phyloP scores from a whole-genome alignment of 2,797 vertebrate genomes.

The Sandelia bainsii region DNA sequence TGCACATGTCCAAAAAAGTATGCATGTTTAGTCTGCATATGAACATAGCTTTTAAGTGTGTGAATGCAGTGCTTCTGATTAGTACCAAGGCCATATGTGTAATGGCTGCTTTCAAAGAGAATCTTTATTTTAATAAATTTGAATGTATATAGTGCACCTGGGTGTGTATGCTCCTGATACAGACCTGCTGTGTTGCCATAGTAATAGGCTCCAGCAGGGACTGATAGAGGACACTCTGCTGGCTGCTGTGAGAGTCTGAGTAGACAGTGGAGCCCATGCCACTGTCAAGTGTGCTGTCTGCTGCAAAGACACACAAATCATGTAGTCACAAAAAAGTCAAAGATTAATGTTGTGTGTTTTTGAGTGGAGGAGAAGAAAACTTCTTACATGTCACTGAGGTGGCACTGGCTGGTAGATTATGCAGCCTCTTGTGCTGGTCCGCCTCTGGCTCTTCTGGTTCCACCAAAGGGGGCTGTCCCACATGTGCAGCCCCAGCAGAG shows the following conservation, averaged over 20 bases:
- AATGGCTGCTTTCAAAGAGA: conserved; percentile 16
- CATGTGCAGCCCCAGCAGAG: conserved; percentile 80
- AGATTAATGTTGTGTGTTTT: conserved; percentile 6
- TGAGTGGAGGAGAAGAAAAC: conserved; percentile 2
- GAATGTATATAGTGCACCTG: conserved; percentile 42
- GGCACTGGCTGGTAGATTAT: conserved; percentile 87
- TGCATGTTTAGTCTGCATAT: conserved; percentile 1
- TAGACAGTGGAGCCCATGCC: conserved; percentile 96
- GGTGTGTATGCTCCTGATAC: conserved; percentile 75
- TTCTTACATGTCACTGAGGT: conserved; percentile 93
- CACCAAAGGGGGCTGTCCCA: conserved; percentile 76
- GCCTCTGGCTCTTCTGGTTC: conserved; percentile 90
- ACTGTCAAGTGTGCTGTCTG: conserved; percentile 94
- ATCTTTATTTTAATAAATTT: conserved; percentile 44
- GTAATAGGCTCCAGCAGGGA: conserved; percentile 88
- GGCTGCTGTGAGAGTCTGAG: conserved; percentile 95
- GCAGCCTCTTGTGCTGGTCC: conserved; percentile 88
- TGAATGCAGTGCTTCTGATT: conserved; percentile 1
- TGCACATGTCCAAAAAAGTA: no score
- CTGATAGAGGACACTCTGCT: conserved; percentile 93
- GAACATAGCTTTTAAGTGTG: not conserved
- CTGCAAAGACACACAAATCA: conserved; percentile 80
- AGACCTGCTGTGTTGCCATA: conserved; percentile 88
- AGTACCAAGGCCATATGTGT: conserved; percentile 5
- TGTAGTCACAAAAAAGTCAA: conserved; percentile 31